phyloP scores from a whole-genome alignment of 2,113 vertebrate genomes.

The Leucoraja erinaceus region DNA sequence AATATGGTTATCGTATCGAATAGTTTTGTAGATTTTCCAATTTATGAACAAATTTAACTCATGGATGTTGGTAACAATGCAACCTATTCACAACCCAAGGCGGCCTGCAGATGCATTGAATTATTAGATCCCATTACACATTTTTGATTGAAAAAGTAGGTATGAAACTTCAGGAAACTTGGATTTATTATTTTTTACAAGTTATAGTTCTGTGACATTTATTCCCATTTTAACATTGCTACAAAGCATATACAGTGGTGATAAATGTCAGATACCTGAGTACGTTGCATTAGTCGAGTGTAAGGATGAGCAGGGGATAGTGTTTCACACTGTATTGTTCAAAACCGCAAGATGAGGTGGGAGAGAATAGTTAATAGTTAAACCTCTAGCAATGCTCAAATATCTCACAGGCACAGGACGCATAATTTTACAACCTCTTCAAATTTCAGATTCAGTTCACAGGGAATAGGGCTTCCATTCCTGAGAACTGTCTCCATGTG shows the following conservation, averaged over 20 bases:
- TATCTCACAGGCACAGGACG: not conserved
- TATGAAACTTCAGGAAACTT: not conserved
- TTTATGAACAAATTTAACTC: too few species aligned
- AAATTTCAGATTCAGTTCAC: slow-evolving; percentile 55
- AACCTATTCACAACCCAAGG: too few species aligned
- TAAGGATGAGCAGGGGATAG: not conserved
- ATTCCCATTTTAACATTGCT: not conserved
- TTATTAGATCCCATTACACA: too few species aligned
- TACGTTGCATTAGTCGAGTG: not conserved
- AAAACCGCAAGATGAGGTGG: not conserved
- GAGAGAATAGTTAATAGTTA: not conserved
- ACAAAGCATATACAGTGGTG: not conserved
- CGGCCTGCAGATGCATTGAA: too few species aligned
- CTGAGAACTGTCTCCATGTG: too few species aligned
- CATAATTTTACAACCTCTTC: not conserved
- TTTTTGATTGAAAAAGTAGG: not conserved
- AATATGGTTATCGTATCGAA: too few species aligned
- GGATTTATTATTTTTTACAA: not conserved
- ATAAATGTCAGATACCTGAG: not conserved
- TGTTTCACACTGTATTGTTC: not conserved
- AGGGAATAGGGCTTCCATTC: too few species aligned
- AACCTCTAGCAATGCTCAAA: not conserved
- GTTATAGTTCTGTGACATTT: not conserved
- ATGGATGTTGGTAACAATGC: too few species aligned
- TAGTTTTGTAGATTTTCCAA: too few species aligned